Evolutionary conservation across 2,113 vertebrate species (phyloP).

Genomic region (Phrynosoma blainvillii): DNA sequence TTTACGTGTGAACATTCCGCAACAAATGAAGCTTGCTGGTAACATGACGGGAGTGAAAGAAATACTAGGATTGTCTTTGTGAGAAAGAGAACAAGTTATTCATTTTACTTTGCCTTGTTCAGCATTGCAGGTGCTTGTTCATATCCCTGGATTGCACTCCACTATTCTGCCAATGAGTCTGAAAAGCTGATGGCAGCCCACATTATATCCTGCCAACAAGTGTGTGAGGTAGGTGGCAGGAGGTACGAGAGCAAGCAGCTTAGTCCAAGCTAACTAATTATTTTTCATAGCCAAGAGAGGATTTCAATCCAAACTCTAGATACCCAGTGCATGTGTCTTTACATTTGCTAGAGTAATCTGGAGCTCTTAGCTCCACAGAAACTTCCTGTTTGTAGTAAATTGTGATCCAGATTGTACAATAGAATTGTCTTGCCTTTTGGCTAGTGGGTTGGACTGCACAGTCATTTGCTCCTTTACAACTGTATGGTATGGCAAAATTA

Average conservation of each 20-base stretch:
- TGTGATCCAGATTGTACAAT: neutral
- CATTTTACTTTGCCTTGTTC: too few species aligned
- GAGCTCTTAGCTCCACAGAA: too few species aligned
- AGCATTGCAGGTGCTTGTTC: neutral
- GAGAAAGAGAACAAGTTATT: neutral
- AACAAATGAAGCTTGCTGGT: neutral
- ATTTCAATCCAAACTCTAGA: neutral
- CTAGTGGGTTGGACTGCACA: too few species aligned
- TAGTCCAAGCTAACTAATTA: neutral
- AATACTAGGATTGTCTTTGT: neutral
- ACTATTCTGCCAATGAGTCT: neutral
- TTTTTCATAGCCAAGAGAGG: neutral
- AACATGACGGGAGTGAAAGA: neutral
- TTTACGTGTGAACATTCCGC: neutral
- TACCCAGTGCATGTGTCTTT: too few species aligned
- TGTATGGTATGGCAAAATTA: too few species aligned
- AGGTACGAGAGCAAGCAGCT: neutral
- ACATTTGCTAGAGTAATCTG: too few species aligned
- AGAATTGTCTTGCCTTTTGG: too few species aligned
- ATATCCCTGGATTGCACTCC: neutral
- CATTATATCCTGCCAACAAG: neutral
- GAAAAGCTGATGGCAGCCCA: neutral
- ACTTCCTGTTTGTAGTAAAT: neutral
- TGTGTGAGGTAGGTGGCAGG: neutral
- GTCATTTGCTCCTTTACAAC: too few species aligned